Percentiles rank a stretch among this genome's conserved stretches.
Evolutionary conservation across 2,888 invertebrate species (phyloP).

Genomic region (Phania funesta): DNA sequence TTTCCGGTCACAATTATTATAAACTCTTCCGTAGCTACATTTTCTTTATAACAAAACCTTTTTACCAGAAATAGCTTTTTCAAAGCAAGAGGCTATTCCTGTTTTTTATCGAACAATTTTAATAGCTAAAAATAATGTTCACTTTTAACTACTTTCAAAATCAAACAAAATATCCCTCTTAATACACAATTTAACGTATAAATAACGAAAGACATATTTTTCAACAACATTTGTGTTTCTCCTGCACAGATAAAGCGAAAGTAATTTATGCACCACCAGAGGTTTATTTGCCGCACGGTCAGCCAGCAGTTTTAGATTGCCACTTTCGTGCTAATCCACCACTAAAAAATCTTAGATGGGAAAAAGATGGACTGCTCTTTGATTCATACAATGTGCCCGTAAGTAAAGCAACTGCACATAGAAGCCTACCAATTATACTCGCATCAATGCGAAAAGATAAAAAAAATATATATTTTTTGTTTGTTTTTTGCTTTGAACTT

Average conservation of each 20-base stretch:
- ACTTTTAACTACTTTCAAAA: too few species aligned
- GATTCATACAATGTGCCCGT: constrained; percentile 92
- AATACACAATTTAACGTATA: background rate
- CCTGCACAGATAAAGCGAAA: constrained; percentile 90
- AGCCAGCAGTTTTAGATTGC: constrained; percentile 92
- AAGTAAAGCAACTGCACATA: constrained; percentile 36
- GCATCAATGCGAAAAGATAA: background rate
- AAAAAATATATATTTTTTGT: too few species aligned
- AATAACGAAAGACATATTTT: background rate
- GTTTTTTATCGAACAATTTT: too few species aligned
- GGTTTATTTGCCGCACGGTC: constrained; percentile 91
- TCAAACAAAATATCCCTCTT: background rate
- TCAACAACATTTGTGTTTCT: constrained; percentile 4
- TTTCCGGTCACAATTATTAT: too few species aligned
- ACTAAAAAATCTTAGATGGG: constrained; percentile 93
- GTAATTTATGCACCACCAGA: constrained; percentile 93
- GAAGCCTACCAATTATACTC: background rate
- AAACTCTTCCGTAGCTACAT: too few species aligned
- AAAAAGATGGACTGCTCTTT: constrained; percentile 94
- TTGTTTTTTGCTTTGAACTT: background rate
- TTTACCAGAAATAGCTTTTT: too few species aligned
- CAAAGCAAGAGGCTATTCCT: too few species aligned
- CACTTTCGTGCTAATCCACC: constrained; percentile 96
- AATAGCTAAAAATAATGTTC: too few species aligned
- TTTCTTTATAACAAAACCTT: too few species aligned